Evolutionary conservation across 92 coral and sea anemone species (phyloP).

Genomic region (Palythoa caribaeorum): DNA sequence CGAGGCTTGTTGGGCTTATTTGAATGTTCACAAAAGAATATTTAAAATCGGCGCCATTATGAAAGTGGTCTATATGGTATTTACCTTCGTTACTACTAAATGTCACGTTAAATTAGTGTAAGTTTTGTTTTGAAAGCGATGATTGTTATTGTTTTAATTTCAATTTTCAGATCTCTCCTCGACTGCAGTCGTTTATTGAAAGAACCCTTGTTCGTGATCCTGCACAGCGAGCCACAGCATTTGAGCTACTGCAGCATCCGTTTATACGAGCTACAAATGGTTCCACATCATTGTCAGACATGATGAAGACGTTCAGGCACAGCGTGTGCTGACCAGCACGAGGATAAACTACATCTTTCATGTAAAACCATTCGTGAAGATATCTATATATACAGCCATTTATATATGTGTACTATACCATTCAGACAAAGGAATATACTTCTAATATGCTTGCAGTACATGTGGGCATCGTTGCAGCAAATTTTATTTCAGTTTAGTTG

Average conservation of each 20-base stretch:
- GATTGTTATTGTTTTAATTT: neutral
- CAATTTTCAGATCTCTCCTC: slow-evolving; percentile 82
- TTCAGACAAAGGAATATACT: neutral
- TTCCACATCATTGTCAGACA: slow-evolving; percentile 81
- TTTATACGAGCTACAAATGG: slow-evolving; percentile 79
- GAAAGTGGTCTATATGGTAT: too few relatives aligned
- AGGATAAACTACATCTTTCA: neutral
- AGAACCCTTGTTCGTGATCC: slow-evolving; percentile 92
- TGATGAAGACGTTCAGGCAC: slow-evolving; percentile 95
- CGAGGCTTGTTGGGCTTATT: too few relatives aligned
- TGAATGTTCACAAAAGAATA: too few relatives aligned
- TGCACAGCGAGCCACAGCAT: slow-evolving; percentile 87
- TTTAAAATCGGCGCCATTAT: too few relatives aligned
- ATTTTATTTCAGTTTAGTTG: neutral
- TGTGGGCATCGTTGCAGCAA: neutral
- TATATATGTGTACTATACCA: neutral
- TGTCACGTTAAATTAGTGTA: too few relatives aligned
- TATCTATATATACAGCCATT: neutral
- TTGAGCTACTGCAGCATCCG: slow-evolving; percentile 94
- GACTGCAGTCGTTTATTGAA: slow-evolving; percentile 85
- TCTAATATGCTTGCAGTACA: neutral
- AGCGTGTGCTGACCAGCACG: slow-evolving; percentile 84
- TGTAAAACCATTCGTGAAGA: neutral
- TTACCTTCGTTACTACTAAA: too few relatives aligned
- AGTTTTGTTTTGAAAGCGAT: too few relatives aligned